Conservation (phyloP, 2,113 vertebrate species). For the Scomber japonicus region DNA sequence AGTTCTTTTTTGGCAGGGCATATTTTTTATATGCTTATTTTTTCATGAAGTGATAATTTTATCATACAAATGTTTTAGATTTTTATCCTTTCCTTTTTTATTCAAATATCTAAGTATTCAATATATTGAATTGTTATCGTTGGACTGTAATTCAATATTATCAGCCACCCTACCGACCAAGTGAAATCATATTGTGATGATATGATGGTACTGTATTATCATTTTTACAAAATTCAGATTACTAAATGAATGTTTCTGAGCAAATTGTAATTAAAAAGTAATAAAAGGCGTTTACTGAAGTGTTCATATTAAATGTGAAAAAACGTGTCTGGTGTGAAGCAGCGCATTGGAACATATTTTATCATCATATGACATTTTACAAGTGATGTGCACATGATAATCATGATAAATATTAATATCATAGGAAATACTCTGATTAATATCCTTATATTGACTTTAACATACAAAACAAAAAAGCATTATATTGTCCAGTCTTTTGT, state of each 20-base stretch:
- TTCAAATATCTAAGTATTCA: neutral
- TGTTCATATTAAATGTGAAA: neutral
- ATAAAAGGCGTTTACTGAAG: neutral
- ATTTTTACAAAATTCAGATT: neutral
- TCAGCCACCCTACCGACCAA: constrained; percentile 4
- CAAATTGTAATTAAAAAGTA: neutral
- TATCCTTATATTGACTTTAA: neutral
- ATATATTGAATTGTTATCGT: neutral
- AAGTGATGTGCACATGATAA: neutral
- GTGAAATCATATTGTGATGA: constrained; percentile 6
- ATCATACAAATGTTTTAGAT: neutral
- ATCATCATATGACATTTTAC: neutral
- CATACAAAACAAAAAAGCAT: neutral
- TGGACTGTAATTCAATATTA: neutral
- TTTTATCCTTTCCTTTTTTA: neutral
- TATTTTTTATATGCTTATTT: constrained; percentile 1
- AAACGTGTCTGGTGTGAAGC: neutral
- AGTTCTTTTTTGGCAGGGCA: neutral
- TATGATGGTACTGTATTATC: neutral
- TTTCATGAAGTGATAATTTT: neutral
- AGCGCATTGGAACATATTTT: neutral
- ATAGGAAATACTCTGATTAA: neutral
- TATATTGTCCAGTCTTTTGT: neutral
- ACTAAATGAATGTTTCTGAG: neutral
- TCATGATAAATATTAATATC: neutral